Evolutionary conservation across 2,797 vertebrate species (phyloP).

Genomic region (Micropoecilia bifurca): DNA sequence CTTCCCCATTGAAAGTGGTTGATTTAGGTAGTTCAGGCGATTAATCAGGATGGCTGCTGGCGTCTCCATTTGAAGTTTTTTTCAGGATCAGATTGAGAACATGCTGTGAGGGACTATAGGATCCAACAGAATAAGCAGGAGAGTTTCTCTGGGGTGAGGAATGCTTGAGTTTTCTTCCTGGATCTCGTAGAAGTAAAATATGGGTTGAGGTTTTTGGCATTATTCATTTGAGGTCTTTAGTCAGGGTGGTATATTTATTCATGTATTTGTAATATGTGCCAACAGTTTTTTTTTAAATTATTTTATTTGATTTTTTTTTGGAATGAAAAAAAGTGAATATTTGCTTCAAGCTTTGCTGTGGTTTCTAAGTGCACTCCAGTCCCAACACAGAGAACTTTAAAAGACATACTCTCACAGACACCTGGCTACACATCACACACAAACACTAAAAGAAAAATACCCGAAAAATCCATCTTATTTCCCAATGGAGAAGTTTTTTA

Average conservation of each 20-base stretch:
- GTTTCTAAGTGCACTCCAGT: background rate
- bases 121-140: background rate
- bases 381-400: constrained; percentile 4
- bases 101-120: background rate
- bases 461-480: constrained; percentile 33
- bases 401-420: constrained; percentile 10
- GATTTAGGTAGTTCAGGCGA: background rate
- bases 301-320: background rate
- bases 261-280: background rate
- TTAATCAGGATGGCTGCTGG: background rate
- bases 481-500: constrained; percentile 38
- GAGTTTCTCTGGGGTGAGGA: background rate
- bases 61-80: background rate
- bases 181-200: background rate
- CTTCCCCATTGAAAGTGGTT: background rate
- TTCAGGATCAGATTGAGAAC: background rate
- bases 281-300: background rate
- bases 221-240: background rate
- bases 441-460: constrained; percentile 39
- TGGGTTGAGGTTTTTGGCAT: background rate
- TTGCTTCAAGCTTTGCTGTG: background rate
- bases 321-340: background rate
- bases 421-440: constrained; percentile 12
- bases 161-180: background rate
- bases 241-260: background rate